These are phyloP conservation scores for Bubo bubo DNA, from an alignment of 2,113 vertebrate species.

Conservation along the genomic window DNA sequence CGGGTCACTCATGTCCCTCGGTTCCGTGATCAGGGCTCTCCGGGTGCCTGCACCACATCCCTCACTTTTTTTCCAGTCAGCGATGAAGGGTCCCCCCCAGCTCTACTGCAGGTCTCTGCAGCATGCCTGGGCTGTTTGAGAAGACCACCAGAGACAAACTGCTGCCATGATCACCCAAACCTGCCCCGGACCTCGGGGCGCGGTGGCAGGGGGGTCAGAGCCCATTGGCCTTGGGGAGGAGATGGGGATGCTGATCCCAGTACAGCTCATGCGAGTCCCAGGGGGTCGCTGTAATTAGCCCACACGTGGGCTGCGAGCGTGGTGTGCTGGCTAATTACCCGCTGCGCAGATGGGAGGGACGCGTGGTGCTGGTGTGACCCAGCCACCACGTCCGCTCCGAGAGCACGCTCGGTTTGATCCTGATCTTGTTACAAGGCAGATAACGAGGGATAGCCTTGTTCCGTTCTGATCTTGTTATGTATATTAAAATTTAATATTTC, in stretches of 20 bases:
- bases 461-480: not conserved
- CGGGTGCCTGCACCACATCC: fast-evolving
- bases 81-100: not conserved
- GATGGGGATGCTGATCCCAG: not conserved
- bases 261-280: fast-evolving
- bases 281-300: fast-evolving
- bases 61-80: fast-evolving
- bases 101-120: not conserved
- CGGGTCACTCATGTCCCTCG: not conserved
- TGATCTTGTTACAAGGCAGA: not conserved
- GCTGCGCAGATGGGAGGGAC: not conserved
- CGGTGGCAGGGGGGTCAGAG: fast-evolving
- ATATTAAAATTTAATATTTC: not conserved
- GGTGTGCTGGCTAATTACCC: not conserved
- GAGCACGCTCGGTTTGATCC: not conserved
- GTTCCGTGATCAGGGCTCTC: not conserved
- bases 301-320: fast-evolving
- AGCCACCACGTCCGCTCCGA: fast-evolving
- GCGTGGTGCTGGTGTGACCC: not conserved
- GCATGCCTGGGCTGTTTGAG: not conserved
- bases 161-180: fast-evolving
- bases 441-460: not conserved
- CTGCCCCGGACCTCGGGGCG: fast-evolving
- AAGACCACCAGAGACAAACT: not conserved
- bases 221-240: not conserved